Evolutionary conservation across 2,113 vertebrate species (phyloP), one percentile per base, ranked within the genome.

Genomic region (Nothobranchius furzeri): DNA sequence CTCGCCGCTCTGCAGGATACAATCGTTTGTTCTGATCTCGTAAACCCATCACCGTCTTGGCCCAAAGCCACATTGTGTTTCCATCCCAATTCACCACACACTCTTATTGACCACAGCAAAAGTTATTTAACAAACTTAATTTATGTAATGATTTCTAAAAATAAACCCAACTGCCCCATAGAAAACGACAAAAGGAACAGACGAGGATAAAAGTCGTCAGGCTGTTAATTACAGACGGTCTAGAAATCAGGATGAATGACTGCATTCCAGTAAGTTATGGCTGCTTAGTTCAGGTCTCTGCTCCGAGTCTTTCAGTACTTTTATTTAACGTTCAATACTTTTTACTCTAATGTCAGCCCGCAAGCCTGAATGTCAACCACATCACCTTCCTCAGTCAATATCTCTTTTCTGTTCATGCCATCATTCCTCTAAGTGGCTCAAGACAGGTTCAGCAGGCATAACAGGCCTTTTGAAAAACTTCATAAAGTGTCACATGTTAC

Each of bases 1-100:
- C 51, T 79, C 73, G 73, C 87, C 83, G 73, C 85, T 82, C 60
- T 51, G 70, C 37, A 50, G 51, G 9, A 1, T 15, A 68, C 56
- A 68, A 12, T 40, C 45, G 11, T 64, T 70, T 53, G 53, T 60
- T 47, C 45, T 46, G 15, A 67, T 20, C 70, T 61, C 8, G 50
- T 63, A 75, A 75, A 70, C 66, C 66, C 35, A 20, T 35, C 8
- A 2, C 64, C 57, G 68, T 68, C 59, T 75, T 73, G 73, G 58
- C 62, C 65, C 46, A 13, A 70, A 64, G 60, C 65, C 24, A 17
- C 53, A 10, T n/a, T 12, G 45, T 12, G 47, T 73, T 78, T 75
- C 65, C 62, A 53, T 35, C 48, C 52, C 63, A 83, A 77, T 42
- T 30, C 76, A 67, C 24, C 10, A 40, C 1, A 6, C 25, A 61